phyloP scores from a whole-genome alignment of 2,797 vertebrate species.

The Monodelphis domestica region DNA sequence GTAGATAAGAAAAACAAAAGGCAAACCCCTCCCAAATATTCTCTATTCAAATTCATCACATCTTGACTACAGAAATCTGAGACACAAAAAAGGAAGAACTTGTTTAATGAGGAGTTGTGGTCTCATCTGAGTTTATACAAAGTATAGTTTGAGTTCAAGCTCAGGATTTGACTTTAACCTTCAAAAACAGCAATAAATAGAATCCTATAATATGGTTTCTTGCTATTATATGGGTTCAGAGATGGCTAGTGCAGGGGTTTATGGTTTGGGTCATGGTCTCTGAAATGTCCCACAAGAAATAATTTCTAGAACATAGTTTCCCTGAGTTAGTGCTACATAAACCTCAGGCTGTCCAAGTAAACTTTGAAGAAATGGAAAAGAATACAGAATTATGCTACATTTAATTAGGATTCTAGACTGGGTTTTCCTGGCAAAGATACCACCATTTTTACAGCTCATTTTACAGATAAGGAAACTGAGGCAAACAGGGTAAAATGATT shows the following conservation, averaged over 20 bases:
- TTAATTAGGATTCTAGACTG: background rate
- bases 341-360: background rate
- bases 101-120: background rate
- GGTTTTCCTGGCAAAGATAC: too few species aligned
- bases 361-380: background rate
- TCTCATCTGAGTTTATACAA: background rate
- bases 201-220: background rate
- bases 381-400: background rate
- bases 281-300: background rate
- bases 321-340: background rate
- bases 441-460: too few species aligned
- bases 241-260: background rate
- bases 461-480: too few species aligned
- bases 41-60: background rate
- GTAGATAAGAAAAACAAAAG: background rate
- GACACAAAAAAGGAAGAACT: background rate
- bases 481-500: too few species aligned
- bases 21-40: too few species aligned
- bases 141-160: background rate
- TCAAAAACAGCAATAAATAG: background rate
- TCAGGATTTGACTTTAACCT: background rate
- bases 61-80: background rate
- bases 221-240: background rate
- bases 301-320: too few species aligned
- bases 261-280: background rate